Conservation (phyloP, 2,888 invertebrate genomes). For the Lepidochrysops patricia region DNA sequence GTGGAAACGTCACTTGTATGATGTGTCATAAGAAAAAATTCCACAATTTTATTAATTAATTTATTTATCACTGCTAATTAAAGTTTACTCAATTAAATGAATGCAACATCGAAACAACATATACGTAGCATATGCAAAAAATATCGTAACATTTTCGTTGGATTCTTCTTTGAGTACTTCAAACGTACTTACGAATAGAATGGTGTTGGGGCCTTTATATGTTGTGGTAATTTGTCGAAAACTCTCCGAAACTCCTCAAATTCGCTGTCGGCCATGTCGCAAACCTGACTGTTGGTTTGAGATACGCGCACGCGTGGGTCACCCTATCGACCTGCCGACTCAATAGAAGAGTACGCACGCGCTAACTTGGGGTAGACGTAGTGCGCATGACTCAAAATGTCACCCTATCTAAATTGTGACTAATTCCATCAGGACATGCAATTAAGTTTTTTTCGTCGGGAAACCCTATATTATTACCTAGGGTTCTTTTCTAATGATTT, state of each 20-base stretch:
- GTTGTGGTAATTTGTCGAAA: conserved; percentile 87
- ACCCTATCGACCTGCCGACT: conserved; percentile 49
- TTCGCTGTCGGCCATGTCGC: conserved; percentile 93
- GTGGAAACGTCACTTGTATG: too few relatives aligned
- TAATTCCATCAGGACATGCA: conserved; percentile 21
- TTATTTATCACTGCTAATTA: too few relatives aligned
- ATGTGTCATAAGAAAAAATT: too few relatives aligned
- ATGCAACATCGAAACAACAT: too few relatives aligned
- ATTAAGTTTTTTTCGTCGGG: conserved; percentile 40
- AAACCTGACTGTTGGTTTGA: conserved; percentile 79
- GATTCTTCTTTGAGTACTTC: conserved; percentile 19
- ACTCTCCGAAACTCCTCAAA: conserved; percentile 93
- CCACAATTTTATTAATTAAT: too few relatives aligned
- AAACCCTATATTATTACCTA: conserved; percentile 28
- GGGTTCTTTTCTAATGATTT: too few relatives aligned
- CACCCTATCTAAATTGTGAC: conserved; percentile 28
- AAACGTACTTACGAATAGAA: conserved; percentile 91
- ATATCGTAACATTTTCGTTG: too few relatives aligned
- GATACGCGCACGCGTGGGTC: conserved; percentile 52
- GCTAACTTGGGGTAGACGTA: neutral
- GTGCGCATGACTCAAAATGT: conserved; percentile 28
- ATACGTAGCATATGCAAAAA: too few relatives aligned
- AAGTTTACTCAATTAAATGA: too few relatives aligned
- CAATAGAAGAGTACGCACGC: neutral
- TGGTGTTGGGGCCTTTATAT: conserved; percentile 84